Percentiles rank a stretch among this genome's conserved stretches.
Evolutionary conservation across 1,140 invertebrate species (phyloP).

Genomic region (Acromyrmex heyeri): DNA sequence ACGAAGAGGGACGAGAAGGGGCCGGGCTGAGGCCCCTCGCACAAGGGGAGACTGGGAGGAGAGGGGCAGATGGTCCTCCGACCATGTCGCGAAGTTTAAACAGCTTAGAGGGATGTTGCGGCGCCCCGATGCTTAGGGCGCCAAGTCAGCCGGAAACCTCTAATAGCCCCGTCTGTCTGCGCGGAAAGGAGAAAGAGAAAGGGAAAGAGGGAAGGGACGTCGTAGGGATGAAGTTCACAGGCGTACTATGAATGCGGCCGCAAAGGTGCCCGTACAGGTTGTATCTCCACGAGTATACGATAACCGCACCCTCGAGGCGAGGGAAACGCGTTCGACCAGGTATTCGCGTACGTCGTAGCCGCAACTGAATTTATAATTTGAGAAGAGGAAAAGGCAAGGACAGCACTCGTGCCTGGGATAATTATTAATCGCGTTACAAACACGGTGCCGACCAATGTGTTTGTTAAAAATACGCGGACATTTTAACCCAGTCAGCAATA

Average conservation of each 20-base stretch:
- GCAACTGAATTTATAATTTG: conserved; percentile 74
- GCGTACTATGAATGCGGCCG: conserved; percentile 52
- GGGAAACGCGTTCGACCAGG: conserved; percentile 72
- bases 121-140: conserved; percentile 76
- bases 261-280: conserved; percentile 73
- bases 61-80: conserved; percentile 57
- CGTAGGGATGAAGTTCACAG: conserved; percentile 48
- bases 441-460: not conserved
- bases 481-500: conserved; percentile 25
- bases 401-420: conserved; percentile 52
- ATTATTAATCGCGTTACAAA: conserved; percentile 54
- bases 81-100: conserved; percentile 83
- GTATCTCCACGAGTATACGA: conserved; percentile 74
- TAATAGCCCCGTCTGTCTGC: conserved; percentile 80
- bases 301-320: conserved; percentile 76
- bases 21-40: conserved; percentile 30
- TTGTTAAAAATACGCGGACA: conserved; percentile 37
- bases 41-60: conserved; percentile 9
- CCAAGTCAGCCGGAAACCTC: conserved; percentile 84
- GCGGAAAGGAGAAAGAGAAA: conserved; percentile 54
- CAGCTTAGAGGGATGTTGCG: conserved; percentile 83
- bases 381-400: conserved; percentile 1
- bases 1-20: conserved; percentile 78
- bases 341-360: conserved; percentile 71
- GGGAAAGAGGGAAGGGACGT: conserved; percentile 15